phyloP scores from a whole-genome alignment of 2,888 invertebrate species.

The Cabera pusaria region DNA sequence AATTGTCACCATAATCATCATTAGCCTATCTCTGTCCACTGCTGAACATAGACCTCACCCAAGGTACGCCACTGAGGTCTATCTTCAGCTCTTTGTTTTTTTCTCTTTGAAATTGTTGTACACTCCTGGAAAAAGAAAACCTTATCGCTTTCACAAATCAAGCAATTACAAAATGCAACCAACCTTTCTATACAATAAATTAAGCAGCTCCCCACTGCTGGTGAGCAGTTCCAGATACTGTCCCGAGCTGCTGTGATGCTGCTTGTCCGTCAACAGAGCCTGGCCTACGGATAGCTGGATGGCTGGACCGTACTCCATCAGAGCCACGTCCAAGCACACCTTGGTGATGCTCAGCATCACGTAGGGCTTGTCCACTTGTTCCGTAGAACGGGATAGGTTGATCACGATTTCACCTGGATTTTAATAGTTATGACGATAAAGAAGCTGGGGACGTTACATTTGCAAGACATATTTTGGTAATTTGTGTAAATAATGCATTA shows the following conservation, averaged over 20 bases:
- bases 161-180: not conserved
- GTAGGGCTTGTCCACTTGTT: slow-evolving; percentile 88
- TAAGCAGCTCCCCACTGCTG: slow-evolving; percentile 86
- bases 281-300: slow-evolving; percentile 83
- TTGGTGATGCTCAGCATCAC: slow-evolving; percentile 88
- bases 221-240: slow-evolving; percentile 90
- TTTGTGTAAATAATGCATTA: too few species aligned
- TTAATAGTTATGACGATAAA: too few species aligned
- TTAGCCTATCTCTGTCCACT: too few species aligned
- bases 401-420: slow-evolving; percentile 84
- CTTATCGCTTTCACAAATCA: too few species aligned
- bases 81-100: too few species aligned
- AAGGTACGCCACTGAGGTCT: too few species aligned
- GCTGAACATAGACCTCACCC: too few species aligned
- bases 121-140: too few species aligned
- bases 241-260: slow-evolving; percentile 88
- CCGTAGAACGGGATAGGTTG: slow-evolving; percentile 85
- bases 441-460: too few species aligned
- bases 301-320: slow-evolving; percentile 91
- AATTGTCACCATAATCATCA: too few species aligned
- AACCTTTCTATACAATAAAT: slow-evolving; percentile 90
- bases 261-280: slow-evolving; percentile 86
- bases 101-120: too few species aligned
- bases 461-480: too few species aligned
- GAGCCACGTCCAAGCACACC: slow-evolving; percentile 88